These are phyloP conservation scores for Podiceps cristatus DNA, from an alignment of 2,113 vertebrate genomes.

Conservation along the genomic window DNA sequence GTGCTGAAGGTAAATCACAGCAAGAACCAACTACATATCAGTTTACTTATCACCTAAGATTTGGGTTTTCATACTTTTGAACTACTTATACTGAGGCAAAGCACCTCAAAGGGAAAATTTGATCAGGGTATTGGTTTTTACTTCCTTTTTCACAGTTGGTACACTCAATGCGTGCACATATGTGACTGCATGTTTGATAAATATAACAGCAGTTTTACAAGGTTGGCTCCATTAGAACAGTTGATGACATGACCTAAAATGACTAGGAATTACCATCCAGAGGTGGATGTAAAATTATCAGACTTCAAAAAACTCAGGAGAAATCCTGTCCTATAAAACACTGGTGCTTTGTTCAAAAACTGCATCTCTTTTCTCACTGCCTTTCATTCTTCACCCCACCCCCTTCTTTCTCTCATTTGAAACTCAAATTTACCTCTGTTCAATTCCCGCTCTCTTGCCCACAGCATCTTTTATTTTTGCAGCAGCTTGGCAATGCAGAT, in stretches of 20 bases:
- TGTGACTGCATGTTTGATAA: neutral
- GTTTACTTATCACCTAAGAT: neutral
- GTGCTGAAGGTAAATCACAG: neutral
- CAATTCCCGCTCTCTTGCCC: neutral
- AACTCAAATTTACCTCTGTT: conserved; percentile 24
- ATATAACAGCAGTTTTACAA: neutral
- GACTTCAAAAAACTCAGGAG: neutral
- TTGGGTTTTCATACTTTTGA: neutral
- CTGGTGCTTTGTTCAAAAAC: neutral
- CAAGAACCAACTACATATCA: neutral
- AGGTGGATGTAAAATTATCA: neutral
- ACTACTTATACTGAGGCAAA: neutral
- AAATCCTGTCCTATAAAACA: neutral
- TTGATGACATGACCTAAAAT: neutral
- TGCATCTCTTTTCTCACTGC: neutral
- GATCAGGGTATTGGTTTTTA: neutral
- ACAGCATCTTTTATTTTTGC: neutral
- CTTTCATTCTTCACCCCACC: neutral
- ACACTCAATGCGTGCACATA: neutral
- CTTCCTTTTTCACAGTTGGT: neutral
- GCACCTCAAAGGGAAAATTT: neutral
- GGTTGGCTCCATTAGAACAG: neutral
- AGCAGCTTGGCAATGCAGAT: neutral
- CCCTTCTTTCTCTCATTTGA: neutral
- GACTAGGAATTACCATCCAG: neutral